Conservation (phyloP, 2,888 invertebrate species). For the Sphaerophoria rueppellii region DNA sequence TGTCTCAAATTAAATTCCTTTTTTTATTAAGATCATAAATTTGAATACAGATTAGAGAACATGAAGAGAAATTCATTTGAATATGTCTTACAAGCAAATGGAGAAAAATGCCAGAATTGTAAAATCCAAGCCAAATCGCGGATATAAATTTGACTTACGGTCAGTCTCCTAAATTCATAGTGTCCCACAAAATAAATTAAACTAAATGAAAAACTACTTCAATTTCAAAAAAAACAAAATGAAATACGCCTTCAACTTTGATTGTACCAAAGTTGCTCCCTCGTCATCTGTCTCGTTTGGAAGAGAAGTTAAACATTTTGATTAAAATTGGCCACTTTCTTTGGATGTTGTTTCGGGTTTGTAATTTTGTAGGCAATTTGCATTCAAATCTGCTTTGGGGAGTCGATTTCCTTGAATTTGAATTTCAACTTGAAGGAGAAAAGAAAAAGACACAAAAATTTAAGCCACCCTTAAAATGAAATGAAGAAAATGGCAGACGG, state of each 20-base stretch:
- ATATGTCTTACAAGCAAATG: too few relatives aligned
- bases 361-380: slow-evolving; percentile 5
- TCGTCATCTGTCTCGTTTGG: slow-evolving; percentile 1
- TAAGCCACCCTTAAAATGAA: neutral
- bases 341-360: neutral
- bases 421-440: neutral
- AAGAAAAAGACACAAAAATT: neutral
- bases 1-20: too few relatives aligned
- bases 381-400: slow-evolving; percentile 20
- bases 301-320: slow-evolving; percentile 6
- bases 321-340: slow-evolving; percentile 8
- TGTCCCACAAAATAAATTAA: neutral
- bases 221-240: too few relatives aligned
- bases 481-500: neutral
- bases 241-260: neutral
- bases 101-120: too few relatives aligned
- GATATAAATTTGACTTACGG: slow-evolving; percentile 19
- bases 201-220: slow-evolving; percentile 9
- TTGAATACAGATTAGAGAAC: neutral
- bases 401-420: slow-evolving; percentile 12
- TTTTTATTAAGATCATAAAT: neutral
- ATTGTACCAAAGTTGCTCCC: neutral
- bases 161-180: neutral
- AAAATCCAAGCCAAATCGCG: neutral
- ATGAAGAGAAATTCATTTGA: neutral